These are phyloP conservation scores for Acrocephalus kingi DNA, from an alignment of 2,113 vertebrate species.

Conservation along the genomic window DNA sequence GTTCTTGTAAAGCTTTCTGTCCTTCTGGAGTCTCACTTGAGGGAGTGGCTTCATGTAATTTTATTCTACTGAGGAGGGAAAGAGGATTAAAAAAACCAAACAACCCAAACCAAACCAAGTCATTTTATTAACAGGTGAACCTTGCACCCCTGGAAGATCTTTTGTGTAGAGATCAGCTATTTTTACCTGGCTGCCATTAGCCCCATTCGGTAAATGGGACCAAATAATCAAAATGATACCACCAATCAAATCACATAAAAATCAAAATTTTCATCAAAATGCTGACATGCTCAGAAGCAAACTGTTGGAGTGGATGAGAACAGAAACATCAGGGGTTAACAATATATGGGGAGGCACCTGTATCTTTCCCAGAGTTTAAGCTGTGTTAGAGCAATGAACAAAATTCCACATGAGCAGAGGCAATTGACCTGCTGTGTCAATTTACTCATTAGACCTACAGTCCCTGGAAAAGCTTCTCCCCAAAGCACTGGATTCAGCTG, in stretches of 20 bases:
- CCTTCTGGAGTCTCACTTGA: not conserved
- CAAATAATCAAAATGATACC: not conserved
- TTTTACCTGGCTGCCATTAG: not conserved
- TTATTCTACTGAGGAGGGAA: not conserved
- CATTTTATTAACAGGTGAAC: not conserved
- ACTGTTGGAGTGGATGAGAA: not conserved
- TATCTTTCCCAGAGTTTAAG: not conserved
- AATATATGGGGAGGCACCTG: rapidly evolving
- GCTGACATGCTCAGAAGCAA: not conserved
- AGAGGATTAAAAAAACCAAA: not conserved
- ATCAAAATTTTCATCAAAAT: not conserved
- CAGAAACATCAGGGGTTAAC: not conserved
- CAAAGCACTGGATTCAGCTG: not conserved
- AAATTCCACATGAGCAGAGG: not conserved
- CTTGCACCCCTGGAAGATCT: not conserved
- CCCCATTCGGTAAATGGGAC: not conserved
- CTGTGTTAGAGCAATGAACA: not conserved
- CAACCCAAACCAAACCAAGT: not conserved
- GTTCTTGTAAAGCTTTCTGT: not conserved
- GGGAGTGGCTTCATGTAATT: not conserved
- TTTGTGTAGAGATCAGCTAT: not conserved
- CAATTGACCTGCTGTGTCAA: conserved; percentile 9
- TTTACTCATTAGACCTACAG: not conserved
- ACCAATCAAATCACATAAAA: not conserved
- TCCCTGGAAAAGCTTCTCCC: not conserved